phyloP scores from a whole-genome alignment of 2,113 vertebrate genomes.

The Podilymbus podiceps region DNA sequence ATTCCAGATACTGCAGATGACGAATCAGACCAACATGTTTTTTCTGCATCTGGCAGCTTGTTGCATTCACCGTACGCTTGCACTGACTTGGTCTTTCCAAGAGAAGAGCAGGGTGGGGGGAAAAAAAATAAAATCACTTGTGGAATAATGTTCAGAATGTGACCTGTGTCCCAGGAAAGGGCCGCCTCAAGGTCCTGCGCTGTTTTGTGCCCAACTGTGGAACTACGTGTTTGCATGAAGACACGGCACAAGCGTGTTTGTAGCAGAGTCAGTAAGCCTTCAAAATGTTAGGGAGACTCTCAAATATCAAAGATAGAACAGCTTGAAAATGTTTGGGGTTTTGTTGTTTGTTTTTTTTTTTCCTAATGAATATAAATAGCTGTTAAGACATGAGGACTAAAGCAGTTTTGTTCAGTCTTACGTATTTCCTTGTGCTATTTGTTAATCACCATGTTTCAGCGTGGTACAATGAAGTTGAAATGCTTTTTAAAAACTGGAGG shows the following conservation, averaged over 20 bases:
- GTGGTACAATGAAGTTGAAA: neutral
- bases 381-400: neutral
- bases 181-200: neutral
- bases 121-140: neutral
- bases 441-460: neutral
- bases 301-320: neutral
- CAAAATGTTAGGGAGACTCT: neutral
- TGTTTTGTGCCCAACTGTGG: accelerated
- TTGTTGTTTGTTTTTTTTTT: too few species aligned
- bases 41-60: neutral
- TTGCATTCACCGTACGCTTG: neutral
- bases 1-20: neutral
- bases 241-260: neutral
- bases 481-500: neutral
- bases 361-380: neutral
- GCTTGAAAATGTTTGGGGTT: neutral
- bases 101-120: neutral
- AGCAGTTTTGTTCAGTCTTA: neutral
- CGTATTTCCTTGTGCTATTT: neutral
- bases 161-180: neutral
- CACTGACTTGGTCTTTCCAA: neutral
- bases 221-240: neutral
- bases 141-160: neutral
- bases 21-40: neutral
- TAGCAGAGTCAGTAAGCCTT: neutral